Evolutionary conservation across 1,140 invertebrate species (phyloP).

Genomic region (Drosophila nigrodunni): DNA sequence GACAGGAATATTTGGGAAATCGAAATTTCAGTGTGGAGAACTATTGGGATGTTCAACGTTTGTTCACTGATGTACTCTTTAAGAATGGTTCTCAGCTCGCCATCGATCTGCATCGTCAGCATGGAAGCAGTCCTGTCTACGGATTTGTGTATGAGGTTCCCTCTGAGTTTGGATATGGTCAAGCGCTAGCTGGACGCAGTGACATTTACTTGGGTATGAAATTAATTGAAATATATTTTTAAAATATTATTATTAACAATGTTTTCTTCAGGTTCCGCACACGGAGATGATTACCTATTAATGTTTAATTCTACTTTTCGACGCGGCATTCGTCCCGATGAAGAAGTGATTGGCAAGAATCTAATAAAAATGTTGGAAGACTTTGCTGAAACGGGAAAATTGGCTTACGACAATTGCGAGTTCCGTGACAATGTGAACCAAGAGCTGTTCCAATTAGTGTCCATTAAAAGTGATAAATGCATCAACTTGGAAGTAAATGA

Average conservation of each 20-base stretch:
- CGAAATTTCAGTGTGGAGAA: slow-evolving; percentile 46
- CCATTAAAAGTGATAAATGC: slow-evolving; percentile 10
- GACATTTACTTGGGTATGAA: slow-evolving; percentile 49
- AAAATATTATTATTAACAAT: background rate
- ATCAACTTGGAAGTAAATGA: background rate
- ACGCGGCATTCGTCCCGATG: slow-evolving; percentile 18
- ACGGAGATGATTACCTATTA: slow-evolving; percentile 59
- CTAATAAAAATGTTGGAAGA: slow-evolving; percentile 48
- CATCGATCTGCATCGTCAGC: slow-evolving; percentile 32
- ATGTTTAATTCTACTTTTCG: slow-evolving; percentile 42
- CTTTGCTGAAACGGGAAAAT: slow-evolving; percentile 16
- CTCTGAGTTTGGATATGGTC: slow-evolving; percentile 14
- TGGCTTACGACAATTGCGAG: slow-evolving; percentile 8
- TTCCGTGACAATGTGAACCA: slow-evolving; percentile 12
- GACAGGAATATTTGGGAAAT: slow-evolving; percentile 39
- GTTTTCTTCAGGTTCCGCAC: slow-evolving; percentile 43
- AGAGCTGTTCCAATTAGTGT: slow-evolving; percentile 13
- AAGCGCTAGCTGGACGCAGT: slow-evolving; percentile 28
- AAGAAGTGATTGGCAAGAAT: slow-evolving; percentile 33
- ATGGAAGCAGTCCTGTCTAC: slow-evolving; percentile 43
- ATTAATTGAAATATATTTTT: background rate
- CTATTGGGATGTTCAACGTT: slow-evolving; percentile 47
- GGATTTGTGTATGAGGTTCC: slow-evolving; percentile 60
- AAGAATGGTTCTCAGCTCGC: slow-evolving; percentile 41
- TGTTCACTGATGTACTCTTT: slow-evolving; percentile 60